Percentiles rank a stretch among this genome's conserved stretches.
These are phyloP conservation scores for Sepiola atlantica DNA, from an alignment of 2,888 invertebrate genomes.

Conservation along the genomic window DNA sequence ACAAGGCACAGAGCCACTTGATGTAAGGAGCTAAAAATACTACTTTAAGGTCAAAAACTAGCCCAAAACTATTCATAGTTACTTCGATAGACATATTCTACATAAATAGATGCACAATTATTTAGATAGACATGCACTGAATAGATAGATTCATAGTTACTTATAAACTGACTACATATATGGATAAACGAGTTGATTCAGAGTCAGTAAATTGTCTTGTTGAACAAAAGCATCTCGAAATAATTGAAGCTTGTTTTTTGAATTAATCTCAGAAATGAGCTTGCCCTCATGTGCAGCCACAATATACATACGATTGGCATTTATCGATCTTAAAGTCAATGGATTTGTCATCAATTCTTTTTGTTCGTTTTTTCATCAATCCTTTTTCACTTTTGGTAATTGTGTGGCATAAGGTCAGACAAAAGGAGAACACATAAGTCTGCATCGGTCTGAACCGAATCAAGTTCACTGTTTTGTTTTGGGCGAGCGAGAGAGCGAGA, in stretches of 20 bases:
- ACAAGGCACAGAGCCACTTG: no score
- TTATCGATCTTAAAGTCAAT: background rate
- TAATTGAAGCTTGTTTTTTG: background rate
- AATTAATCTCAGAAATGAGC: slow-evolving; percentile 9
- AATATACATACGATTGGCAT: background rate
- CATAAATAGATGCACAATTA: no score
- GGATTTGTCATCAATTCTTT: background rate
- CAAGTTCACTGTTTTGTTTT: background rate
- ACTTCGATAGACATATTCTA: no score
- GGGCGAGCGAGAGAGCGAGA: no score
- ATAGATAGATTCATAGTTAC: background rate
- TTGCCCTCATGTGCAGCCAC: background rate
- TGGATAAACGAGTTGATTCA: background rate
- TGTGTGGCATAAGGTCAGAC: background rate
- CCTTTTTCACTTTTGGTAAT: background rate
- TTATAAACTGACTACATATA: background rate
- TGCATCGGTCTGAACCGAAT: background rate
- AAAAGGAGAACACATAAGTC: background rate
- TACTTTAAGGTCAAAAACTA: no score
- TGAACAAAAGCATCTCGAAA: background rate
- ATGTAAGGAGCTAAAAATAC: no score
- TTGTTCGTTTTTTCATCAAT: background rate
- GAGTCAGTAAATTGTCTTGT: background rate
- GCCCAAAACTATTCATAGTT: no score
- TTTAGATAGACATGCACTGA: background rate